phyloP scores from a whole-genome alignment of 1,140 invertebrate genomes.

The Formica selysi region DNA sequence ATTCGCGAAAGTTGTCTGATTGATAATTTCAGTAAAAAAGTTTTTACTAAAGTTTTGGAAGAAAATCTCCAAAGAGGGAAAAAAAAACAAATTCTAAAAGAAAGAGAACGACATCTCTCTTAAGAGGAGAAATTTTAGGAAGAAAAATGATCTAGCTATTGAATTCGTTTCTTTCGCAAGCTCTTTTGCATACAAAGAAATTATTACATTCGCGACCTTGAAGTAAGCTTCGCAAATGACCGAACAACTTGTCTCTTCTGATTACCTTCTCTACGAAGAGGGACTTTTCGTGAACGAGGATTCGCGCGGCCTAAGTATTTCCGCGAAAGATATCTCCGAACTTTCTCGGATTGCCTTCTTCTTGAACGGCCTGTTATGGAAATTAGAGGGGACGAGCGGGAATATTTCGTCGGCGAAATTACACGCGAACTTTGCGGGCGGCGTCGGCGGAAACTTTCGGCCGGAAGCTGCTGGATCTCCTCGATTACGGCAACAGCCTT shows the following conservation, averaged over 20 bases:
- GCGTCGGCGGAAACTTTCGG: conserved; percentile 36
- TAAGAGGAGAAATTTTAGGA: conserved; percentile 3
- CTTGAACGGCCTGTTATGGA: conserved; percentile 66
- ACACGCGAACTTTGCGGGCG: conserved; percentile 59
- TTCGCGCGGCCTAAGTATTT: background rate
- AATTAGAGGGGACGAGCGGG: conserved; percentile 66
- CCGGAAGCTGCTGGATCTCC: background rate
- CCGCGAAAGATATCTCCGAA: conserved; percentile 11
- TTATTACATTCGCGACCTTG: conserved; percentile 16
- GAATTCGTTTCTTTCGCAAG: background rate
- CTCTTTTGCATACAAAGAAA: background rate
- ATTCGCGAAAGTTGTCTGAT: background rate
- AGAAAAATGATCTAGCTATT: conserved; percentile 27
- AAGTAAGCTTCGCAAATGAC: conserved; percentile 12
- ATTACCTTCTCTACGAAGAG: conserved; percentile 1
- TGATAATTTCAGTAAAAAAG: conserved; percentile 21
- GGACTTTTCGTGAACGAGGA: background rate
- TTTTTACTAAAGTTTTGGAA: background rate
- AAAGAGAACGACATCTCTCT: background rate
- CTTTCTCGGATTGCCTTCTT: conserved; percentile 54
- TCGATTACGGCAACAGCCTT: conserved; percentile 57
- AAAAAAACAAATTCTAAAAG: background rate
- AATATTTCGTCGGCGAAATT: conserved; percentile 68
- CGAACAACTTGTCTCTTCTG: conserved; percentile 32
- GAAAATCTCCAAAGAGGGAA: background rate